Percentiles rank a stretch among this genome's conserved stretches.
phyloP scores from a whole-genome alignment of 2,113 vertebrate genomes.

The Argyrosomus japonicus region DNA sequence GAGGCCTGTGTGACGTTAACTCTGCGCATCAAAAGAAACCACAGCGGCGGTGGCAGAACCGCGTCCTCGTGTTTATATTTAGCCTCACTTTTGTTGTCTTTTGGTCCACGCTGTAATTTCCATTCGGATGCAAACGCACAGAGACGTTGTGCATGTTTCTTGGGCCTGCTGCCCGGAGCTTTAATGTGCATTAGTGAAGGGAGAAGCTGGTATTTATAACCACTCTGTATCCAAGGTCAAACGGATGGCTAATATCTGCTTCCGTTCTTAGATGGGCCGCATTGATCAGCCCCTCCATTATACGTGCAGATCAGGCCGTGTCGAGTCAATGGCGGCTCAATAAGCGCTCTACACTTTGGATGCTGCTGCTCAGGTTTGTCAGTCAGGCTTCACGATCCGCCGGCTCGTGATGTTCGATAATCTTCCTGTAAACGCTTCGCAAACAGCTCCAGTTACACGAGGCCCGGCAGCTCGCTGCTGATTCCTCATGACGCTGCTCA shows the following conservation, averaged over 20 bases:
- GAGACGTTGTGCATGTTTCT: neutral
- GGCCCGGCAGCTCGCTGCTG: neutral
- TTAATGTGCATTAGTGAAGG: conserved; percentile 66
- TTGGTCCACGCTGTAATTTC: conserved; percentile 64
- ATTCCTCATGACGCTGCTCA: conserved; percentile 9
- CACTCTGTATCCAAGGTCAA: conserved; percentile 52
- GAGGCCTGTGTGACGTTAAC: conserved; percentile 14
- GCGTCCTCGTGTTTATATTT: conserved; percentile 67
- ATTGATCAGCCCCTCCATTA: conserved; percentile 69
- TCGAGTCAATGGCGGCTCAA: conserved; percentile 47
- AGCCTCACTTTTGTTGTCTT: conserved; percentile 68
- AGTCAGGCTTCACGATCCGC: conserved; percentile 8
- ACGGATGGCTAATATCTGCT: conserved; percentile 48
- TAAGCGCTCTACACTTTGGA: conserved; percentile 40
- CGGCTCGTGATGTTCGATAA: conserved; percentile 53
- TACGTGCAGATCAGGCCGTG: conserved; percentile 1
- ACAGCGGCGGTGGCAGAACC: conserved; percentile 25
- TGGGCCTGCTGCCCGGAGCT: conserved; percentile 33
- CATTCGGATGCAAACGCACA: conserved; percentile 31
- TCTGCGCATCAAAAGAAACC: conserved; percentile 54
- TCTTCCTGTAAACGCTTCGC: conserved; percentile 73
- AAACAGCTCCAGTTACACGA: conserved; percentile 62
- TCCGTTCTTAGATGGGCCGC: conserved; percentile 62
- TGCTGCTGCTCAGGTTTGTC: conserved; percentile 36
- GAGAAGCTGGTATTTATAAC: conserved; percentile 68